A percentile compares a stretch with the other conserved stretches of the same genome.
phyloP scores from a whole-genome alignment of 2,888 invertebrate species.

The Hetaerina titia region DNA sequence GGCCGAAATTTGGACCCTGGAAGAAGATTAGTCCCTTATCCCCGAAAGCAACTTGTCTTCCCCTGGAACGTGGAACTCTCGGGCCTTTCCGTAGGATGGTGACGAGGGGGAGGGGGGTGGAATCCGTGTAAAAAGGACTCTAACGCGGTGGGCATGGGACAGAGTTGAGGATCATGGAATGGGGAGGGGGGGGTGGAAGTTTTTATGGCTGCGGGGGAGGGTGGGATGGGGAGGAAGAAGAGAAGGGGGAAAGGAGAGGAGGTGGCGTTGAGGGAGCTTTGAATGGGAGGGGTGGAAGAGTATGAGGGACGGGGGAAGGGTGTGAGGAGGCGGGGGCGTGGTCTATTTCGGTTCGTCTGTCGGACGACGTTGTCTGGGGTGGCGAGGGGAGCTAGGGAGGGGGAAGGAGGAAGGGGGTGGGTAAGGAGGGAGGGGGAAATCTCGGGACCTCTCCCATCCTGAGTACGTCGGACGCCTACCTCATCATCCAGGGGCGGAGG shows the following conservation, averaged over 20 bases:
- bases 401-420: background rate
- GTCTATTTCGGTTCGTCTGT: background rate
- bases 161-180: background rate
- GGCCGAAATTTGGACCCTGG: no score
- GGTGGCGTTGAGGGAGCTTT: background rate
- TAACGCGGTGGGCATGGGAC: background rate
- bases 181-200: background rate
- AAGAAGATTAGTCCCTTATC: no score
- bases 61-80: no score
- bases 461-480: background rate
- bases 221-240: background rate
- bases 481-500: background rate
- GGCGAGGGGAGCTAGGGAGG: background rate
- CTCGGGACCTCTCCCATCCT: background rate
- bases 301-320: background rate
- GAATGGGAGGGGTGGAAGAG: background rate
- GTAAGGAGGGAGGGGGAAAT: background rate
- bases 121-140: background rate
- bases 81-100: no score
- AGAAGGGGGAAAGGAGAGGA: no score
- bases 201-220: background rate
- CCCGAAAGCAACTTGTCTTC: no score
- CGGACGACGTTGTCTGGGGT: background rate
- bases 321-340: background rate
- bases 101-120: background rate